Evolutionary conservation across 2,113 vertebrate genomes (phyloP).

Genomic region (Gnathonemus longibarbis): DNA sequence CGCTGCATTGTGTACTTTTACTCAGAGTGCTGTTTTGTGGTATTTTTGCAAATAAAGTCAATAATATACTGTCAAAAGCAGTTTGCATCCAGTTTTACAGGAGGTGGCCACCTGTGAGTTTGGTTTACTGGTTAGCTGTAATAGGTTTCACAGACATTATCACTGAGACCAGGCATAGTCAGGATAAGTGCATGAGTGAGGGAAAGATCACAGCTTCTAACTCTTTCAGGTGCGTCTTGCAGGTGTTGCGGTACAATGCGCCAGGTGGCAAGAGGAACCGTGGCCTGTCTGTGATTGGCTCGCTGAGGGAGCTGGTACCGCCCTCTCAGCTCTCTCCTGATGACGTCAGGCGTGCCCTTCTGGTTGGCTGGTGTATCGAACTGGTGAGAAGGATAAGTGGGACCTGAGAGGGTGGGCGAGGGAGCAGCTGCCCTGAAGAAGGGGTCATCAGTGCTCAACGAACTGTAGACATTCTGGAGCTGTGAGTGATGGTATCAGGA

Average conservation of each 20-base stretch:
- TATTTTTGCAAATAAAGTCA: background rate
- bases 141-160: background rate
- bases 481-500: background rate
- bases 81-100: background rate
- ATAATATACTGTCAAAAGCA: background rate
- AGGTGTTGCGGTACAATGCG: slow-evolving; percentile 77
- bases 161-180: background rate
- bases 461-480: background rate
- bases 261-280: slow-evolving; percentile 82
- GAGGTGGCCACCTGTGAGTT: background rate
- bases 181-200: background rate
- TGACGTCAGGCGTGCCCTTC: slow-evolving; percentile 59
- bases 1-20: background rate
- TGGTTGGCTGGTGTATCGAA: slow-evolving; percentile 90
- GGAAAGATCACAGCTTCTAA: background rate
- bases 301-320: slow-evolving; percentile 61
- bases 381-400: slow-evolving; percentile 61
- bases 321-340: slow-evolving; percentile 56
- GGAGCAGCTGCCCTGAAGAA: background rate
- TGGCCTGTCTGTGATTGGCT: slow-evolving; percentile 75
- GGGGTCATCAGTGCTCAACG: background rate
- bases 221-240: background rate
- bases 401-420: background rate
- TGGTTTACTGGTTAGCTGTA: background rate
- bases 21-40: background rate